These are phyloP conservation scores for Drosophila saltans DNA, from an alignment of 1,140 invertebrate species.

Conservation along the genomic window DNA sequence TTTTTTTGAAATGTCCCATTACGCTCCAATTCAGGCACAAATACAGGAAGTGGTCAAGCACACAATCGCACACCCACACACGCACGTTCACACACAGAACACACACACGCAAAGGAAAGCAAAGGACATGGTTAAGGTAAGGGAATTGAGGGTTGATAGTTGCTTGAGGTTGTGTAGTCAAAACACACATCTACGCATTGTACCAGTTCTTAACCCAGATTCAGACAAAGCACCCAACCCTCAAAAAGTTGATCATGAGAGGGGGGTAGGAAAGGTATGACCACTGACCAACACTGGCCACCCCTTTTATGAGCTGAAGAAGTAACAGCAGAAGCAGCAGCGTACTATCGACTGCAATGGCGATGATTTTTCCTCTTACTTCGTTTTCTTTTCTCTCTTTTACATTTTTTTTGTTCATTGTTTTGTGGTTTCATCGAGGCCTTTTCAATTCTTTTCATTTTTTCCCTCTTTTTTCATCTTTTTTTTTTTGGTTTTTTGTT, in stretches of 20 bases:
- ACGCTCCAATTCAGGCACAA: constrained; percentile 72
- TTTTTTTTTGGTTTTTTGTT: constrained; percentile 29
- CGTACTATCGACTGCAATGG: constrained; percentile 48
- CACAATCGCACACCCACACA: neutral
- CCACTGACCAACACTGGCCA: neutral
- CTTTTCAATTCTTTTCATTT: constrained; percentile 57
- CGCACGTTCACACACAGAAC: neutral
- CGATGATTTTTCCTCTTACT: constrained; percentile 47
- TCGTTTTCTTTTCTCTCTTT: constrained; percentile 29
- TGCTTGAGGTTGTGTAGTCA: constrained; percentile 27
- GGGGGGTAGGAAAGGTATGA: neutral
- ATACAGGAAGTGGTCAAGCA: constrained; percentile 73
- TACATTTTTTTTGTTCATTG: constrained; percentile 48
- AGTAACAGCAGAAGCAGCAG: constrained; percentile 37
- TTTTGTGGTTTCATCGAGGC: constrained; percentile 70
- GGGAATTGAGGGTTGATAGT: constrained; percentile 7
- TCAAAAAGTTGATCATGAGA: constrained; percentile 3
- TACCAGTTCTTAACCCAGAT: constrained; percentile 69
- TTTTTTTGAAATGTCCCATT: constrained; percentile 71
- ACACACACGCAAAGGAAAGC: neutral
- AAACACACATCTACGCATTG: constrained; percentile 26
- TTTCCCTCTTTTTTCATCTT: constrained; percentile 7
- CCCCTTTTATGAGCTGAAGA: constrained; percentile 26
- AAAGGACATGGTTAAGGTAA: neutral
- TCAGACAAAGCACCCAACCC: constrained; percentile 18